phyloP scores from a whole-genome alignment of 2,113 vertebrate genomes.

The Tetraodon nigroviridis region DNA sequence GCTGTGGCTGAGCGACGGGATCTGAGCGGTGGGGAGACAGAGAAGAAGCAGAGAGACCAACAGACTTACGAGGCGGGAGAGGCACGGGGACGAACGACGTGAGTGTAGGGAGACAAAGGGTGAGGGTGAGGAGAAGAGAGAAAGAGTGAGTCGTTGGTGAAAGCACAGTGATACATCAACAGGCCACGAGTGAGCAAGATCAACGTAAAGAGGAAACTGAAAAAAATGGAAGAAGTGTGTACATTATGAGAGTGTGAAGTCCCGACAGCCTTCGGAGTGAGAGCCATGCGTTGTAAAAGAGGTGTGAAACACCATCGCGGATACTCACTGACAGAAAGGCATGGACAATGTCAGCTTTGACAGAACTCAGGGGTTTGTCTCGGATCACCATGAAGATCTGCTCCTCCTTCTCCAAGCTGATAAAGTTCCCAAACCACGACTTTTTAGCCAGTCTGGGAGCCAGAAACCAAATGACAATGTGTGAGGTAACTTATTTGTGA shows the following conservation, averaged over 20 bases:
- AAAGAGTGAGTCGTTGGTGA: slow-evolving; percentile 66
- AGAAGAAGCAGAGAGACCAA: slow-evolving; percentile 68
- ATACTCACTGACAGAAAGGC: slow-evolving; percentile 90
- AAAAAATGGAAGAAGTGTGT: slow-evolving; percentile 47
- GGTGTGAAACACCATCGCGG: slow-evolving; percentile 12
- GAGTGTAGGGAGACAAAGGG: slow-evolving; percentile 67
- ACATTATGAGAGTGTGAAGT: slow-evolving; percentile 33
- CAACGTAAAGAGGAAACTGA: slow-evolving; percentile 43
- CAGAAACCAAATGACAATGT: slow-evolving; percentile 7
- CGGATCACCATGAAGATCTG: slow-evolving; percentile 90
- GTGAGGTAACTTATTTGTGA: slow-evolving; percentile 5
- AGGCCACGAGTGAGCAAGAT: slow-evolving; percentile 49
- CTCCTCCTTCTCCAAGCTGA: slow-evolving; percentile 90
- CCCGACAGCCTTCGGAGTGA: slow-evolving; percentile 24
- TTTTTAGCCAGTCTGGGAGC: slow-evolving; percentile 83
- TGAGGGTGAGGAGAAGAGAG: slow-evolving; percentile 68
- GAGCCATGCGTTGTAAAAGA: slow-evolving; percentile 44
- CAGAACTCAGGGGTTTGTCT: slow-evolving; percentile 90
- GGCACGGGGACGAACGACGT: slow-evolving; percentile 50
- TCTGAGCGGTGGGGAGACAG: slow-evolving; percentile 69
- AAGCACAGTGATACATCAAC: slow-evolving; percentile 54
- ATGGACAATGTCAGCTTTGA: slow-evolving; percentile 92
- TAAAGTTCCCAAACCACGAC: slow-evolving; percentile 94
- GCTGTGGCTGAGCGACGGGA: slow-evolving; percentile 93
- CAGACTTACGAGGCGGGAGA: slow-evolving; percentile 66